Evolutionary conservation across 2,113 vertebrate species (phyloP).

Genomic region (Murina feae): DNA sequence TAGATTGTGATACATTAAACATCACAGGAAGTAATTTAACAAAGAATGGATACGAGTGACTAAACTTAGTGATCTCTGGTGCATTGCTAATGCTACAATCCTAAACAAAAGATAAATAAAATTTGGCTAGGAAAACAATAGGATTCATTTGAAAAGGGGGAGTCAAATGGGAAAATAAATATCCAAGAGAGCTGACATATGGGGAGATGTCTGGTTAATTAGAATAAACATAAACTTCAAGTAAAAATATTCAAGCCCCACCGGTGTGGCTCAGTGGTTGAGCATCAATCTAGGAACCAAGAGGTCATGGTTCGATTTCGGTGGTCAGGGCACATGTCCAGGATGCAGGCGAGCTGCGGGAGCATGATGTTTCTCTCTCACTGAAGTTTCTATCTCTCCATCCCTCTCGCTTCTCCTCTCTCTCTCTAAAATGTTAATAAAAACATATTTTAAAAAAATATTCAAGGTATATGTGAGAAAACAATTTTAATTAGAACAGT

Average conservation of each 20-base stretch:
- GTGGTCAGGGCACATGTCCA: too few relatives aligned
- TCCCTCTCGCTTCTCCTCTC: too few relatives aligned
- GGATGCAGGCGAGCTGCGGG: too few relatives aligned
- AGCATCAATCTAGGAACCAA: too few relatives aligned
- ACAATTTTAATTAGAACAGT: not conserved
- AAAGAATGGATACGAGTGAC: not conserved
- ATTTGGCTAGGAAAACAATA: not conserved
- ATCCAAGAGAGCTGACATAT: not conserved
- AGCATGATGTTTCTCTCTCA: too few relatives aligned
- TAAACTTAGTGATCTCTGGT: not conserved
- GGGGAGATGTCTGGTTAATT: not conserved
- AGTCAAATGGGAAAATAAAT: not conserved
- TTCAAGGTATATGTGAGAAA: not conserved
- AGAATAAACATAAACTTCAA: constrained; percentile 29
- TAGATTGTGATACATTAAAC: not conserved
- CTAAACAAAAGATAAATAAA: constrained; percentile 26
- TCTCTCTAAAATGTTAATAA: not conserved
- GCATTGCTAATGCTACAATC: not conserved
- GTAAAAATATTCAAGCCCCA: not conserved
- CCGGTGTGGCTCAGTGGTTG: too few relatives aligned
- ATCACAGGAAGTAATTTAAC: not conserved
- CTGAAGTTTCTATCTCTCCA: too few relatives aligned
- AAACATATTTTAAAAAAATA: constrained; percentile 37
- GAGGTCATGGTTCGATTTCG: too few relatives aligned
- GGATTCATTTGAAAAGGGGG: not conserved